Conservation (phyloP, 2,113 vertebrate species). For the Alces alces region DNA sequence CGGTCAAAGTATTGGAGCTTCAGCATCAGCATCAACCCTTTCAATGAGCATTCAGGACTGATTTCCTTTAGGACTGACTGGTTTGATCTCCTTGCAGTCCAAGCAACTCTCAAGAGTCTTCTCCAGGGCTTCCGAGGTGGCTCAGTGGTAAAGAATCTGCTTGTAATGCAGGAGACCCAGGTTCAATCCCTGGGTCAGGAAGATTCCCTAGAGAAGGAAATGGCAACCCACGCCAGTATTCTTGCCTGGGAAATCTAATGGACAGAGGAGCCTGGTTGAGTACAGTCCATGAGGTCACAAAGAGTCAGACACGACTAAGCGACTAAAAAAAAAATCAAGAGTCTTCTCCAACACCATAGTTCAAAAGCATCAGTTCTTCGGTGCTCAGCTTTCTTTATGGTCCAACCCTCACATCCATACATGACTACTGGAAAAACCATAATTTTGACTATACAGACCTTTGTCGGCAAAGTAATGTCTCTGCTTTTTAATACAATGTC, state of each 20-base stretch:
- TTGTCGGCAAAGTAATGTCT: background rate
- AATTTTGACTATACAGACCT: background rate
- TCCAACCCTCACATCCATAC: background rate
- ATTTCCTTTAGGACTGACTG: background rate
- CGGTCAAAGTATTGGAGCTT: background rate
- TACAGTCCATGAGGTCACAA: too few relatives aligned
- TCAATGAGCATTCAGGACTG: background rate
- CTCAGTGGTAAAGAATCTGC: too few relatives aligned
- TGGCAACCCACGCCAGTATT: too few relatives aligned
- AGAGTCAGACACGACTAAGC: too few relatives aligned
- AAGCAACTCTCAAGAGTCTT: background rate
- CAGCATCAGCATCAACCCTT: background rate
- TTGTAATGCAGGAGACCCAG: too few relatives aligned
- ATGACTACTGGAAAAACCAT: background rate
- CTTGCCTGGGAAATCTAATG: too few relatives aligned
- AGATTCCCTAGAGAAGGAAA: too few relatives aligned
- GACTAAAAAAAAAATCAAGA: background rate
- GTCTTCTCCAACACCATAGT: background rate
- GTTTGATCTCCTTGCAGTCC: background rate
- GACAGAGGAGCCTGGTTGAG: too few relatives aligned
- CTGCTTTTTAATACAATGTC: background rate
- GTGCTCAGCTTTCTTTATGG: background rate
- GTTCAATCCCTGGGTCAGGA: too few relatives aligned
- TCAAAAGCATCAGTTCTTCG: background rate
- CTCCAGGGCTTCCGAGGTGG: background rate